A percentile compares a stretch with the other conserved stretches of the same genome.
These are phyloP conservation scores for Agelas oroides DNA, from an alignment of 37 sponge, comb jelly and placozoan genomes.

Conservation along the genomic window DNA sequence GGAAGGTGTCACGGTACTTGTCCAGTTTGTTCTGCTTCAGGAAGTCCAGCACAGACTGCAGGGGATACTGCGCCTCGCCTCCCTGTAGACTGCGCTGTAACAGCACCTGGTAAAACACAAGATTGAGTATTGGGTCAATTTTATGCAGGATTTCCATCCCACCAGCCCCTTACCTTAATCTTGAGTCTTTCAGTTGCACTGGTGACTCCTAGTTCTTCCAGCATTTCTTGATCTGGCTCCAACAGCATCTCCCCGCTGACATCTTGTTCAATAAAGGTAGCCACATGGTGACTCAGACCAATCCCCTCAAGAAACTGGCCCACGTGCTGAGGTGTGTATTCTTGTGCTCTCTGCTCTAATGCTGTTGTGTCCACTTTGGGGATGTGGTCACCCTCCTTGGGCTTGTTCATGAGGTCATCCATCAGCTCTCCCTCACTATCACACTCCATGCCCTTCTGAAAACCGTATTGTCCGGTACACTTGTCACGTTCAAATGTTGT, in stretches of 20 bases:
- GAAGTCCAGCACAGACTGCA: background rate
- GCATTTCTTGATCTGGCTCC: slow-evolving; percentile 13
- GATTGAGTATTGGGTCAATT: too few species aligned
- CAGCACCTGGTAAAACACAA: too few species aligned
- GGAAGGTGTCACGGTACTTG: slow-evolving; percentile 20
- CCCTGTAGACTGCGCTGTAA: slow-evolving; percentile 4
- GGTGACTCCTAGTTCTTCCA: slow-evolving; percentile 53
- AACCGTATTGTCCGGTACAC: slow-evolving; percentile 19
- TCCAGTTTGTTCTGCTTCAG: slow-evolving; percentile 25
- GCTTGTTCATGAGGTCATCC: slow-evolving; percentile 10
- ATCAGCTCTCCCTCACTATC: background rate
- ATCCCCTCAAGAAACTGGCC: slow-evolving; percentile 42
- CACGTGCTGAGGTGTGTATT: slow-evolving; percentile 33
- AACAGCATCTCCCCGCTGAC: slow-evolving; percentile 73
- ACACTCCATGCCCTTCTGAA: slow-evolving; percentile 7
- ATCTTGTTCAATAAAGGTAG: slow-evolving; percentile 19
- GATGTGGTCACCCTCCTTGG: too few species aligned
- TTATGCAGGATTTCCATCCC: too few species aligned
- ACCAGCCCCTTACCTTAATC: slow-evolving; percentile 29
- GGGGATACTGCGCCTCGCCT: background rate
- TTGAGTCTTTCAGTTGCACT: slow-evolving; percentile 39
- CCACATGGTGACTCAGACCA: slow-evolving; percentile 38
- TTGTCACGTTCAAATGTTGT: slow-evolving; percentile 52
- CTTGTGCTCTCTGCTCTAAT: slow-evolving; percentile 29
- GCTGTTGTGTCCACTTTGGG: background rate